These are phyloP conservation scores for Catalaphyllia jardinei DNA, from an alignment of 64 coral and sea anemone species.

Conservation along the genomic window DNA sequence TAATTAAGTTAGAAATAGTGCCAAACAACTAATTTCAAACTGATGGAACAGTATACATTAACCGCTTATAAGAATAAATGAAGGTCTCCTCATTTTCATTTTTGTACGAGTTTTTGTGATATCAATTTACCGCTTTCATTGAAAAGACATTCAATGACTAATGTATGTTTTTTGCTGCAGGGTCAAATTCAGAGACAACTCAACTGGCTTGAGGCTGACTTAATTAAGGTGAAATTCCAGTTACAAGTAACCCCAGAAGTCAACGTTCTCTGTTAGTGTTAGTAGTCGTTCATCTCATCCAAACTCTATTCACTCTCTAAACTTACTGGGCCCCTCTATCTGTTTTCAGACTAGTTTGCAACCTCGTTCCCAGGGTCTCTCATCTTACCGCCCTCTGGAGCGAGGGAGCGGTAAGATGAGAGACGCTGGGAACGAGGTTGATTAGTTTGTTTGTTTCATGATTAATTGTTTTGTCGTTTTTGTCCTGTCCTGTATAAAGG, in stretches of 20 bases:
- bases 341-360: not conserved
- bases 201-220: constrained; percentile 84
- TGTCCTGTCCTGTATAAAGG: constrained; percentile 23
- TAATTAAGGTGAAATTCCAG: constrained; percentile 56
- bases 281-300: too few relatives aligned
- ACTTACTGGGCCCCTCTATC: not conserved
- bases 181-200: constrained; percentile 89
- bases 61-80: too few relatives aligned
- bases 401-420: too few relatives aligned
- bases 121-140: not conserved
- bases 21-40: not conserved
- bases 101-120: not conserved
- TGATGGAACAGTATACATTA: not conserved
- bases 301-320: too few relatives aligned
- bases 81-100: too few relatives aligned
- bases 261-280: too few relatives aligned
- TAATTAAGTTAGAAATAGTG: too few relatives aligned
- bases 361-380: too few relatives aligned
- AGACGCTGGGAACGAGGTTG: too few relatives aligned
- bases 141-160: not conserved
- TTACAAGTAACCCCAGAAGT: not conserved
- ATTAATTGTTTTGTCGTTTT: not conserved
- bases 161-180: constrained; percentile 31
- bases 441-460: too few relatives aligned
- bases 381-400: too few relatives aligned